Base-by-base conservation (phyloP, 2,797 vertebrate genomes). In the Eospalax fontanierii region DNA sequence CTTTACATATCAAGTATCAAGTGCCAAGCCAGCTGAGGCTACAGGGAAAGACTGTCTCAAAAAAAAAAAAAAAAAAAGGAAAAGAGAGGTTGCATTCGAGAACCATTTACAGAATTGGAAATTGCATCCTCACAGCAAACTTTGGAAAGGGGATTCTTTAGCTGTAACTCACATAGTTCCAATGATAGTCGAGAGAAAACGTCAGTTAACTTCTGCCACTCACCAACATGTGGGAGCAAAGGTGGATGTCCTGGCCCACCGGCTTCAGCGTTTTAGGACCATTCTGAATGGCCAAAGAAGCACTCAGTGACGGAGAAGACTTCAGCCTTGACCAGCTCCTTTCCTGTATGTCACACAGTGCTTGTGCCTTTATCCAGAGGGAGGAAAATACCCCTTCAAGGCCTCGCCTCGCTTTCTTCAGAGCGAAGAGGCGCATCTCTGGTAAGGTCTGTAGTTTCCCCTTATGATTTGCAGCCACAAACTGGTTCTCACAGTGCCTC, bases 401-500 rank as follows among this genome's bases (percentile, higher is more conserved):
- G 46, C 43, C 19, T 91, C 78, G 54, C 87, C 30, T 9, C n/a
- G 83, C 91, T 89, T 75, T 95, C 92, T 33, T 38, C 75, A 0
- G 68, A 70, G 76, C 84, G 90, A 35, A 88, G 90, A 89, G 80
- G 54, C 4, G 35, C 35, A 33, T 93, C 96, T 65, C 90, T 87
- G 46, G 95, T 43, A 35, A 33, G 81, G 71, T 16, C 1, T 18
- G 96, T 91, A 59, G 33, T 21, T 81, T 93, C 82, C 93, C 91
- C 91, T 97, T 98, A 97, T 92, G 90, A 98, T 96, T 97, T 71
- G 19, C 89, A 73, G 92, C 97, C 30, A 95, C 0, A 4, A 96
- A 95, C 63, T 28, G 97, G 96, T 98, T 95, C 95, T 98, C 97
- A 63, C 11, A 97, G 91, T 10, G 96, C 97, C 94, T 96, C 94